phyloP scores from a whole-genome alignment of 2,888 invertebrate species.

The Empis livida region DNA sequence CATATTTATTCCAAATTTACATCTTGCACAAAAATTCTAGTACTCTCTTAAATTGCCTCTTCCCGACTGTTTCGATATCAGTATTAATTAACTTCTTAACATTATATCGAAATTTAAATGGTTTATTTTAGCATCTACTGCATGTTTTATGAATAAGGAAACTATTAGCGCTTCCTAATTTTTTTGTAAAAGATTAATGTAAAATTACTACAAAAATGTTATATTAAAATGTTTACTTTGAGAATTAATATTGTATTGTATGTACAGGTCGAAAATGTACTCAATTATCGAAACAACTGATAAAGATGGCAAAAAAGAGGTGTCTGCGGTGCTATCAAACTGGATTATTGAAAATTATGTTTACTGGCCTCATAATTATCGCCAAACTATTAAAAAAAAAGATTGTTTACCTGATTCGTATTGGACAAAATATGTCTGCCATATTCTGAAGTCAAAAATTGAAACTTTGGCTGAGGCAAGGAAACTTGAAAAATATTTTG shows the following conservation, averaged over 20 bases:
- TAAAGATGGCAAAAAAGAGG: not conserved
- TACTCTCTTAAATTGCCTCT: not conserved
- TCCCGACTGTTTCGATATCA: not conserved
- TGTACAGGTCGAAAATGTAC: not conserved
- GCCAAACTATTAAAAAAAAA: not conserved
- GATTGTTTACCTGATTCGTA: not conserved
- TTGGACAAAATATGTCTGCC: not conserved
- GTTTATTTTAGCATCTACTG: not conserved
- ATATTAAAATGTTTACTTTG: not conserved
- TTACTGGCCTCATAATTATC: not conserved
- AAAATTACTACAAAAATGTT: too few species aligned
- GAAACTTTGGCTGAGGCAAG: not conserved
- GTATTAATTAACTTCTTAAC: not conserved
- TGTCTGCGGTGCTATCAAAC: conserved; percentile 1
- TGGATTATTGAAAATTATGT: conserved; percentile 1
- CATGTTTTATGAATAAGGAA: too few species aligned
- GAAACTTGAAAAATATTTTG: not conserved
- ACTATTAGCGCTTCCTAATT: too few species aligned
- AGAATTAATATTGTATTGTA: not conserved
- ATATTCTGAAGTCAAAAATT: not conserved
- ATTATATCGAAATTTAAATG: not conserved
- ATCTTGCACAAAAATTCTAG: not conserved
- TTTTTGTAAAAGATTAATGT: too few species aligned
- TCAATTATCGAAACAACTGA: not conserved
- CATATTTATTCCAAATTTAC: not conserved